These are phyloP conservation scores for Heterodera schachtii DNA, from an alignment of 1,140 invertebrate genomes.

Conservation along the genomic window DNA sequence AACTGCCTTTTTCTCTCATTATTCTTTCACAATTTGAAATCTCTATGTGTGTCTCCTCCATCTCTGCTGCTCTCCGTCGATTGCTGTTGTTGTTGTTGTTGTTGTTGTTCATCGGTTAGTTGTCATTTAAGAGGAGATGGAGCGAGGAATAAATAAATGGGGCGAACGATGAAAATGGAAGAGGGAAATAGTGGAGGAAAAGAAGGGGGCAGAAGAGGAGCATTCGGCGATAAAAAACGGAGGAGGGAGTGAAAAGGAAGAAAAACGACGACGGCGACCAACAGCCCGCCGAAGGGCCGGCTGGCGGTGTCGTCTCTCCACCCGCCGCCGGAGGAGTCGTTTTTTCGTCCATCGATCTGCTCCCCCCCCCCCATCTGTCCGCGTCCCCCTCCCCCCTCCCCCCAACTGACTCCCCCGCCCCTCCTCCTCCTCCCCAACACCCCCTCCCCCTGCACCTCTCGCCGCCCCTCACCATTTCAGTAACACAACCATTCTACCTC, in stretches of 20 bases:
- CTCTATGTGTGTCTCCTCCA: not conserved
- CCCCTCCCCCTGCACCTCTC: not conserved
- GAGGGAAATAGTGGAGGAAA: not conserved
- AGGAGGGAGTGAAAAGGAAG: not conserved
- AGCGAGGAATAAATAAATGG: conserved; percentile 11
- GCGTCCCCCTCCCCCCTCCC: not conserved
- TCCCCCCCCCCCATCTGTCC: not conserved
- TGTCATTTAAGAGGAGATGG: conserved; percentile 7
- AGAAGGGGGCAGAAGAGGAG: not conserved
- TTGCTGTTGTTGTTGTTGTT: not conserved
- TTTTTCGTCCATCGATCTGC: conserved; percentile 13
- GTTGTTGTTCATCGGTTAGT: not conserved
- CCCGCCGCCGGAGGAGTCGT: not conserved
- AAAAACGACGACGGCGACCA: conserved; percentile 1
- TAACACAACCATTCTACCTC: conserved; percentile 11
- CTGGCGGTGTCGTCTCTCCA: not conserved
- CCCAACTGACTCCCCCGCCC: not conserved
- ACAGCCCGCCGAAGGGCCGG: not conserved
- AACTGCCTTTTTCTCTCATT: not conserved
- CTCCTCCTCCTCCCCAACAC: not conserved
- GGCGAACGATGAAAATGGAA: conserved; percentile 1
- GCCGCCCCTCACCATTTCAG: not conserved
- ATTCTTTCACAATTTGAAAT: not conserved
- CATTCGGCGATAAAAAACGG: not conserved
- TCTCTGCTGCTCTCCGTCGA: not conserved